Evolutionary conservation across 2,113 vertebrate genomes (phyloP), one percentile per base, ranked within the genome.

Genomic region (Eurypyga helias): DNA sequence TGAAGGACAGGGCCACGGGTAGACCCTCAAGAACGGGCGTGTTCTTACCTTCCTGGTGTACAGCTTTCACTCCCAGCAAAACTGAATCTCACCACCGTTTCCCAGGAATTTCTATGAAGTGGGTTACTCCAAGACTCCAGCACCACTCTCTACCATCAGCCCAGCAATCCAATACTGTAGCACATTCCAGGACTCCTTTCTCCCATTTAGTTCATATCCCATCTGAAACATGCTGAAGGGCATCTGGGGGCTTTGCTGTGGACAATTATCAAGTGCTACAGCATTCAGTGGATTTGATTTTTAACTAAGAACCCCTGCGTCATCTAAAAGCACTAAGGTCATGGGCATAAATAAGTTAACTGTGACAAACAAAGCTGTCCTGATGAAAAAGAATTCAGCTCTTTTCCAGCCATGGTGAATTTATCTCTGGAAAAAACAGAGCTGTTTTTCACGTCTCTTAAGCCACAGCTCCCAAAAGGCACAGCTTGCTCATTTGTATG

Each of bases 401-500:
- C 11, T 92, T 89, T 88, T 49, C 20, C 86, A 81, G 67, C 5
- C 43, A 38, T 33, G 19, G 46, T 51, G 29, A 62, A 55, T 90
- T 85, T 95, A 71, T 64, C 52, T 90, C 70, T 58, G 45, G 38
- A 66, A 87, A 60, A 93, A 71, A 16, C 16, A 60, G 52, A 83
- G 52, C 33, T 67, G 52, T 62, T 91, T 94, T 87, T 73, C 60
- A 46, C 64, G 71, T 81, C 31, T 89, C 55, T 51, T 78, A 76
- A 90, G 60, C 62, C 89, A 75, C 64, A 51, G 31, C 12, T 92
- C 83, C 91, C 91, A 81, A 78, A 82, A 84, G 89, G 43, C 72
- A 90, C 45, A 82, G 52, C 10, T 24, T 51, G 34, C 72, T 96
- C 49, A 94, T 94, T 89, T 89, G 89, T 78, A 91, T 89, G 87